Base-by-base conservation (phyloP, 2,888 invertebrate species). In the Nesidiocoris tenuis region DNA sequence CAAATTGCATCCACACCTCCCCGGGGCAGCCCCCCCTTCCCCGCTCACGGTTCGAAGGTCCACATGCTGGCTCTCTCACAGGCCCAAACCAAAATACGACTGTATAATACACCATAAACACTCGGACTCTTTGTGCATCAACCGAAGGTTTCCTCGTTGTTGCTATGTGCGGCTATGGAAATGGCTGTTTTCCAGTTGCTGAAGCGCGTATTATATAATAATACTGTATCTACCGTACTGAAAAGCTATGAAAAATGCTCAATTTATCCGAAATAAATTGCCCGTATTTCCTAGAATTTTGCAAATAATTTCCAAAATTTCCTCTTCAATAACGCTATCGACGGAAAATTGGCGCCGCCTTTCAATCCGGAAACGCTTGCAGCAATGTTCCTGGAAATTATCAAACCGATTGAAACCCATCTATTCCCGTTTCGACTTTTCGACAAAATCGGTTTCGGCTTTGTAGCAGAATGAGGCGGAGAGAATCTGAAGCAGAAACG, bases 1-100 rank as follows among this genome's bases (percentile, higher is more conserved):
- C 65, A 76, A 76, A 76, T 76, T 71, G 71, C 76, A 75, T 67
- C 67, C 68, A 61, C 68, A 61, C 39, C 72, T 59, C 72, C 66
- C 61, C 39, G 63, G 65, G 61, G 61, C 72, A 16, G 24, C 70
- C 39, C 39, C 12, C 5, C n/a, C n/a, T n/a, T n/a, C n/a, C n/a
- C n/a, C n/a, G n/a, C n/a, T n/a, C 39, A 39, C 39, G 39, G 39
- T 39, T 39, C 39, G 39, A 39, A 39, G 39, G 39, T 39, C 39
- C 70, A 70, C 70, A 70, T 70, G 70, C 39, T 39, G 24, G 70
- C 59, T 70, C 59, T 70, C 70, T 70, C 70, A 70, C 70, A 70
- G 25, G 39, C 39, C 70, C 23, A 22, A 70, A 70, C 70, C 70
- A 70, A 70, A 70, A 70, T 70, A 70, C 70, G 70, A 70, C 70